Base-by-base conservation (phyloP, 2,888 invertebrate species). In the Ectemnius continuus region DNA sequence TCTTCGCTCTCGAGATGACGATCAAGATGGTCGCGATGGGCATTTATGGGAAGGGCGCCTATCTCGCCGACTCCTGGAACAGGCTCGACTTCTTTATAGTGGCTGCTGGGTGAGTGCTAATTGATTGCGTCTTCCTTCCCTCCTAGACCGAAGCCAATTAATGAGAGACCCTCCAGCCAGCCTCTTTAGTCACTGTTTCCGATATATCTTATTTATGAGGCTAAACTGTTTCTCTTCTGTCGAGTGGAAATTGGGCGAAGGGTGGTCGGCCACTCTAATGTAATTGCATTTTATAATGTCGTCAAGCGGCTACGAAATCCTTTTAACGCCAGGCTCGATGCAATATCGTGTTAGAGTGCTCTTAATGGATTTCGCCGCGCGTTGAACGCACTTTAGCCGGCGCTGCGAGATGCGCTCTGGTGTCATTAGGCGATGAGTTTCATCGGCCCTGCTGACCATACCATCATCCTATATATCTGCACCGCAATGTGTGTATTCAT, bases 1-100 rank as follows among this genome's bases (percentile, higher is more conserved):
- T 99, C 93, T 99, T 99, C 93, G 95, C 98, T 63, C 91, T 98
- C 90, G 99, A 99, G 93, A 97, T 99, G 99, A 94, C 96, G 82
- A 97, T 99, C 91, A 99, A 99, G 93, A 97, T 99, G 95, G 95
- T 98, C 67, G 99, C 99, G 52, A 98, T 99, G 98, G 98, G 98
- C 23, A 95, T 99, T 79, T 96, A 96, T 87, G 98, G 98, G 23
- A 96, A 96, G 89, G 96, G 97, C 66, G 96, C 98, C 11, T 99
- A 99, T 91, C 93, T 99, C 89, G 98, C 98, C 0, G 99, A 99
- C 91, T 97, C 98, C 18, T 99, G 99, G 99, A 99, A 99, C 92
- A 94, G 98, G 86, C 94, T 99, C 88, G 99, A 99, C 92, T 97
- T 96, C 92, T 99, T 99, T 93, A 99, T 99, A 89, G 99, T 99